phyloP scores from a whole-genome alignment of 2,113 vertebrate genomes.

The Pedionomus torquatus region DNA sequence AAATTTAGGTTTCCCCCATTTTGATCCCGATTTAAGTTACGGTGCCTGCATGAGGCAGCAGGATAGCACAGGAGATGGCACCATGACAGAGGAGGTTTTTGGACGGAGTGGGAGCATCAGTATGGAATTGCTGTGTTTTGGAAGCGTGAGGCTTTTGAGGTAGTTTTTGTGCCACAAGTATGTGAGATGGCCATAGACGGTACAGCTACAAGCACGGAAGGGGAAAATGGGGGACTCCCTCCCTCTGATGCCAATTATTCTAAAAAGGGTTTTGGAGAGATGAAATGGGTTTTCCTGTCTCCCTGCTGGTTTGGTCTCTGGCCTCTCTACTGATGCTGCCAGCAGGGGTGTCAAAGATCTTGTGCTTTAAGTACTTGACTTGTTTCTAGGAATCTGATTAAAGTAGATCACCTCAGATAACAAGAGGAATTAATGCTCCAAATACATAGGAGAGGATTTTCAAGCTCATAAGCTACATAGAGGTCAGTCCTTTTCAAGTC shows the following conservation, averaged over 20 bases:
- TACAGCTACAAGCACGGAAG: background rate
- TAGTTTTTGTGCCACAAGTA: background rate
- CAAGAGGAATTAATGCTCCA: constrained; percentile 57
- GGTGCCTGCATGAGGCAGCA: background rate
- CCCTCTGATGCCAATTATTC: background rate
- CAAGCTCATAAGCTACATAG: background rate
- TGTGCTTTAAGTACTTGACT: constrained; percentile 33
- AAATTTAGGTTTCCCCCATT: background rate
- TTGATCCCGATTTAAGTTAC: background rate
- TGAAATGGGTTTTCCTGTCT: background rate
- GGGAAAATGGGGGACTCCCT: background rate
- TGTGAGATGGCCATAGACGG: fast-evolving
- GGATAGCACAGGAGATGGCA: background rate
- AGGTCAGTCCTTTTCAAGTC: constrained; percentile 19
- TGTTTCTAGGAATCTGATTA: constrained; percentile 69
- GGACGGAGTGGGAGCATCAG: background rate
- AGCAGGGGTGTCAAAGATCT: constrained; percentile 25
- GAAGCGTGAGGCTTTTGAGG: background rate
- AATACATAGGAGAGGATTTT: constrained; percentile 60
- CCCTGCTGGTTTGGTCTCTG: background rate
- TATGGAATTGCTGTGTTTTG: background rate
- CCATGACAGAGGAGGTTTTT: background rate
- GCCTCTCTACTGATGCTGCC: background rate
- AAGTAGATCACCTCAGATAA: constrained; percentile 63
- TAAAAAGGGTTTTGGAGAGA: background rate